phyloP scores from a whole-genome alignment of 2,113 vertebrate species.

The Ceyx cyanopectus region DNA sequence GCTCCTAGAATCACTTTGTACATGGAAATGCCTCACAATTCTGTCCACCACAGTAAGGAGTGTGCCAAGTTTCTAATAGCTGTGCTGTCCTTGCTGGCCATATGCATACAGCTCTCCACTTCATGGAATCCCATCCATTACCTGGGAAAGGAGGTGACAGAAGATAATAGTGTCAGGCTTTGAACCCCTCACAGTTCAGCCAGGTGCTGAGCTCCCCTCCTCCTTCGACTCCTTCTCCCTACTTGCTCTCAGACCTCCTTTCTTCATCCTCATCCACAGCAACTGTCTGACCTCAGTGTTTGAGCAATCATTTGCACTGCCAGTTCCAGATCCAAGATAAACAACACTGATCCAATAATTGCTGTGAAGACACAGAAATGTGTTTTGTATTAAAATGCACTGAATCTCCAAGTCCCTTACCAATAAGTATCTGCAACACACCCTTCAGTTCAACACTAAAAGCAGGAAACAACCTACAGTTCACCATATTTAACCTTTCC shows the following conservation, averaged over 20 bases:
- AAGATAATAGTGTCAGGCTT: neutral
- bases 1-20: neutral
- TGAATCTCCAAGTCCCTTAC: neutral
- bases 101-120: neutral
- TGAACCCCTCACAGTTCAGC: neutral
- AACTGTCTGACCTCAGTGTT: neutral
- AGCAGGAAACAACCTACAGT: neutral
- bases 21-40: neutral
- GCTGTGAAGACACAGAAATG: conserved; percentile 43
- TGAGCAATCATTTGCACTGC: neutral
- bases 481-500: neutral
- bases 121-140: fast-evolving
- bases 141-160: neutral
- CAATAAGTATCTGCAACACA: neutral
- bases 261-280: neutral
- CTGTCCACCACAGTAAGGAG: neutral
- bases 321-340: conserved; percentile 32
- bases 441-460: conserved; percentile 28
- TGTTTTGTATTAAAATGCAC: conserved; percentile 37
- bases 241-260: neutral
- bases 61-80: neutral
- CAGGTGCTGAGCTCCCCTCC: neutral
- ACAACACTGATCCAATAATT: conserved; percentile 41
- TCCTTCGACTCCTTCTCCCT: neutral
- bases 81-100: neutral